phyloP scores from a whole-genome alignment of 2,888 invertebrate genomes.

The Brenthis hecate region DNA sequence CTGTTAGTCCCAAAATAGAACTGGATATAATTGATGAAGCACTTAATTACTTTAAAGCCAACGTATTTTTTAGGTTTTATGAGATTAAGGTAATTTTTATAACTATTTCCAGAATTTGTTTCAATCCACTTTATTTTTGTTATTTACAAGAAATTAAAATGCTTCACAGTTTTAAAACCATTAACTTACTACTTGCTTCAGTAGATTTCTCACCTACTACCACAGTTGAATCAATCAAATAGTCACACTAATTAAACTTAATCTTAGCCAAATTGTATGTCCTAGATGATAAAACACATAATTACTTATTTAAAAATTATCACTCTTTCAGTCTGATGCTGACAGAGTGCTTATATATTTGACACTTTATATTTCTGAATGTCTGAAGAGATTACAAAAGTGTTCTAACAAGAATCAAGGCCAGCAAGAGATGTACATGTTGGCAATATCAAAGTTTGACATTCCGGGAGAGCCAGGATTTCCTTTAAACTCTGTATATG shows the following conservation, averaged over 20 bases:
- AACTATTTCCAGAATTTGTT: not conserved
- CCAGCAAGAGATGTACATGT: conserved; percentile 96
- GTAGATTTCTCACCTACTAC: too few species aligned
- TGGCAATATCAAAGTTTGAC: conserved; percentile 97
- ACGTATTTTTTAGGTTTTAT: conserved; percentile 99
- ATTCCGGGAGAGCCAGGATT: conserved; percentile 98
- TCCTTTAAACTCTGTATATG: conserved; percentile 97
- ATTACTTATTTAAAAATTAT: not conserved
- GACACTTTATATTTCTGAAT: conserved; percentile 98
- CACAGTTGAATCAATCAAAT: too few species aligned
- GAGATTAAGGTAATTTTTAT: conserved; percentile 92
- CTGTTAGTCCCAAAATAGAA: conserved; percentile 84
- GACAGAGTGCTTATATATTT: conserved; percentile 98
- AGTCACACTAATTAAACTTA: too few species aligned
- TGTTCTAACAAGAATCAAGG: conserved; percentile 95
- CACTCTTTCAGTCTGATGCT: conserved; percentile 89
- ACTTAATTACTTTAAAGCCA: conserved; percentile 98
- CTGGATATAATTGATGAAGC: conserved; percentile 98
- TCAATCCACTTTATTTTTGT: too few species aligned
- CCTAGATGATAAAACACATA: not conserved
- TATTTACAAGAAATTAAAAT: too few species aligned
- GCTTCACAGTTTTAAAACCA: too few species aligned
- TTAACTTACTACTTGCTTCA: too few species aligned
- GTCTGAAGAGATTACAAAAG: conserved; percentile 95
- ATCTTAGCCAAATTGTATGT: too few species aligned